Evolutionary conservation across 2,113 vertebrate genomes (phyloP).

Genomic region (Cromileptes altivelis): DNA sequence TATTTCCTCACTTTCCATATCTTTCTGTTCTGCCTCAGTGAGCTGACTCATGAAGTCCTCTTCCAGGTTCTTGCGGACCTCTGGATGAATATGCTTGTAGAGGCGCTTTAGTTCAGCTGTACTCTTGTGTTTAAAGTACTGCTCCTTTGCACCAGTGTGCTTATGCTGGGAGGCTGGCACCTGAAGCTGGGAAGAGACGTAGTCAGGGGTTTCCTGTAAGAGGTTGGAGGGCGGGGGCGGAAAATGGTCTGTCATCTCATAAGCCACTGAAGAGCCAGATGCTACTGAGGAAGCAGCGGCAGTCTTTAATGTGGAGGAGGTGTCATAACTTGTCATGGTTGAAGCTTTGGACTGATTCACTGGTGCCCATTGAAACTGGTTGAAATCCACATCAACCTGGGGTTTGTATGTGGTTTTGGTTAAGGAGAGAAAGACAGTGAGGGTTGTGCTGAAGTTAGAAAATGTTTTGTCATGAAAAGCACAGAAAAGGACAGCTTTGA

Average conservation of each 20-base stretch:
- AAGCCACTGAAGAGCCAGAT: slow-evolving; percentile 66
- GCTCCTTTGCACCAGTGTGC: slow-evolving; percentile 78
- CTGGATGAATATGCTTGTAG: slow-evolving; percentile 90
- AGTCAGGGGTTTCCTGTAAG: slow-evolving; percentile 74
- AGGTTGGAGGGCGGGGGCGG: slow-evolving; percentile 81
- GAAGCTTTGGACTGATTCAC: slow-evolving; percentile 77
- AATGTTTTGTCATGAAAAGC: slow-evolving; percentile 1
- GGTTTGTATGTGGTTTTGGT: slow-evolving; percentile 27
- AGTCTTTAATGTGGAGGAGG: slow-evolving; percentile 62
- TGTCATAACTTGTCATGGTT: slow-evolving; percentile 74
- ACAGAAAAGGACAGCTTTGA: slow-evolving; percentile 11
- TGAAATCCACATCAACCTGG: slow-evolving; percentile 88
- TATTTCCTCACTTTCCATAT: slow-evolving; percentile 72
- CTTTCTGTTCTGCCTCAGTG: slow-evolving; percentile 79
- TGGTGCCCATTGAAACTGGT: slow-evolving; percentile 86
- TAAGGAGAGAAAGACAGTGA: slow-evolving; percentile 65
- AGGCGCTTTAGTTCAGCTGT: slow-evolving; percentile 88
- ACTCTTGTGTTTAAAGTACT: slow-evolving; percentile 89
- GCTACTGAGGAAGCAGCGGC: slow-evolving; percentile 56
- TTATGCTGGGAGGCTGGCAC: slow-evolving; percentile 71
- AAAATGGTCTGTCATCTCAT: slow-evolving; percentile 81
- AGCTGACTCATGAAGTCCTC: slow-evolving; percentile 87
- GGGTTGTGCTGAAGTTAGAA: slow-evolving; percentile 27
- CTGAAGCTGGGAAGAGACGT: slow-evolving; percentile 79
- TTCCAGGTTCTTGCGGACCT: slow-evolving; percentile 89